Evolutionary conservation across 2,888 invertebrate species (phyloP).

Genomic region (Nemapogon koenigi): DNA sequence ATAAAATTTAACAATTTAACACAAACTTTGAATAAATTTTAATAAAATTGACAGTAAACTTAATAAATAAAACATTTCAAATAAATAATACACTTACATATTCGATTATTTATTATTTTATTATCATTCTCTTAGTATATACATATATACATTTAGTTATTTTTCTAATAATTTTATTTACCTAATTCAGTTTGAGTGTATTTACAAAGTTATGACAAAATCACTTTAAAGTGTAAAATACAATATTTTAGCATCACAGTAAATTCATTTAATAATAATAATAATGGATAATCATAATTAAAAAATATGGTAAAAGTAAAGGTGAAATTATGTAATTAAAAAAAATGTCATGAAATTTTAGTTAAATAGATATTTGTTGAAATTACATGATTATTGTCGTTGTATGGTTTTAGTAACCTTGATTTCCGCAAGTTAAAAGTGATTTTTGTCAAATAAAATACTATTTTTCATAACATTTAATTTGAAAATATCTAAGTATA

Average conservation of each 20-base stretch:
- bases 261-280: constrained; percentile 31
- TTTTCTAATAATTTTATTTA: constrained; percentile 7
- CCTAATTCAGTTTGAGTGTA: constrained; percentile 6
- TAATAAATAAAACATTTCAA: constrained; percentile 10
- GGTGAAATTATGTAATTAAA: background rate
- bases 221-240: constrained; percentile 4
- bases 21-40: background rate
- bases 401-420: too few relatives aligned
- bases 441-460: too few relatives aligned
- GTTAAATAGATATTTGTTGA: too few relatives aligned
- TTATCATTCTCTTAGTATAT: constrained; percentile 2
- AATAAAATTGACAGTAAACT: constrained; percentile 9
- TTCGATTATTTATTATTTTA: constrained; percentile 13
- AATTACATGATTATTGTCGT: too few relatives aligned
- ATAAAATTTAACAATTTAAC: constrained; percentile 2
- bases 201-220: constrained; percentile 10
- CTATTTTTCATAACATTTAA: too few relatives aligned
- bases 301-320: background rate
- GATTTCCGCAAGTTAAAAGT: too few relatives aligned
- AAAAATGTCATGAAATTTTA: too few relatives aligned
- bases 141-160: constrained; percentile 9
- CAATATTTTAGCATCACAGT: constrained; percentile 52
- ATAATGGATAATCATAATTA: background rate
- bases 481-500: too few relatives aligned
- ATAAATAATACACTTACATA: background rate